phyloP scores from a whole-genome alignment of 2,113 vertebrate species.

The Cyprinodon tularosa region DNA sequence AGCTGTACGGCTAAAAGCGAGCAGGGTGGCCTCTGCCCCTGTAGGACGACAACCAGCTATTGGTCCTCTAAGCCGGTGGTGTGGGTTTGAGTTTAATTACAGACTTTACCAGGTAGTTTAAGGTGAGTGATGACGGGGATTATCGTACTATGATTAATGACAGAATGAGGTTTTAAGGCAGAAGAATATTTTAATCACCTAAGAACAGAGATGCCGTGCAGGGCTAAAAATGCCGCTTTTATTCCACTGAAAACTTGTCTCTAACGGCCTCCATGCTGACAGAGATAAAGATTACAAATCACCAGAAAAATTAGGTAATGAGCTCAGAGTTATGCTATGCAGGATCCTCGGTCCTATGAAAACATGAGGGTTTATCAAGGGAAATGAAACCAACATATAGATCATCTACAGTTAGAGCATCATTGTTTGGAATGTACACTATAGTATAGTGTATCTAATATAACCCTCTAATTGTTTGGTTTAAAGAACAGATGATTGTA shows the following conservation, averaged over 20 bases:
- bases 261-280: conserved; percentile 20
- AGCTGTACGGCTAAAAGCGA: conserved; percentile 9
- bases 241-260: neutral
- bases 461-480: neutral
- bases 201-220: neutral
- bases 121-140: neutral
- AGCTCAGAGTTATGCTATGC: neutral
- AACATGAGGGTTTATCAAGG: conserved; percentile 26
- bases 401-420: neutral
- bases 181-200: neutral
- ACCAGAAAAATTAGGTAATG: conserved; percentile 15
- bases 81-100: conserved; percentile 11
- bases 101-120: neutral
- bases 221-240: neutral
- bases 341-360: conserved; percentile 13
- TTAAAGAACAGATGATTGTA: neutral
- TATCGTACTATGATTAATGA: neutral
- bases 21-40: conserved; percentile 39
- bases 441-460: neutral
- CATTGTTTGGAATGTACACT: neutral
- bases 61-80: conserved; percentile 45
- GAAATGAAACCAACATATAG: conserved; percentile 1
- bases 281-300: conserved; percentile 9
- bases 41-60: conserved; percentile 19
- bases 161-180: neutral